These are phyloP conservation scores for Zaprionus lachaisei DNA, from an alignment of 1,140 invertebrate genomes.

Conservation along the genomic window DNA sequence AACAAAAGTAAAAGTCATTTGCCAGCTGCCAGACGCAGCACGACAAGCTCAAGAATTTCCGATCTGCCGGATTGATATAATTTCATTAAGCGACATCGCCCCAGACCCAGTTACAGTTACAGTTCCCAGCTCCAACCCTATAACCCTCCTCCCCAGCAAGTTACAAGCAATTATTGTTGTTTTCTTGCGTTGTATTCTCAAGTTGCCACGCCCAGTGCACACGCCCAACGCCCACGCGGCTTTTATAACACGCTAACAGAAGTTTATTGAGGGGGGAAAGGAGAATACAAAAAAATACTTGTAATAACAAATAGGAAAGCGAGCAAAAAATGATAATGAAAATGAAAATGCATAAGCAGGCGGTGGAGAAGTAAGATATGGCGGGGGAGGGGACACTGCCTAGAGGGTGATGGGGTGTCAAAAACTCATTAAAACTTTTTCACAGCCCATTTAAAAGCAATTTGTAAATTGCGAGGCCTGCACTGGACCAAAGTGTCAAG, in stretches of 20 bases:
- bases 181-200: slow-evolving; percentile 23
- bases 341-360: slow-evolving; percentile 76
- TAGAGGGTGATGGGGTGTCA: slow-evolving; percentile 41
- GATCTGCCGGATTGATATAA: slow-evolving; percentile 76
- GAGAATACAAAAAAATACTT: slow-evolving; percentile 47
- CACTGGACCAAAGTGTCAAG: slow-evolving; percentile 39
- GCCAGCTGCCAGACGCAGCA: slow-evolving; percentile 62
- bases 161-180: slow-evolving; percentile 51
- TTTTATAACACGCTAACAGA: slow-evolving; percentile 14
- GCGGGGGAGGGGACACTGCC: slow-evolving; percentile 24
- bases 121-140: slow-evolving; percentile 6
- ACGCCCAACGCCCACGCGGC: slow-evolving; percentile 25
- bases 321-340: slow-evolving; percentile 70
- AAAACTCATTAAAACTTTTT: slow-evolving; percentile 84
- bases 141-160: neutral
- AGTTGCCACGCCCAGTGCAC: slow-evolving; percentile 45
- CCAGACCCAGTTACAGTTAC: neutral
- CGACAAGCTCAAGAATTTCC: slow-evolving; percentile 13
- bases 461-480: slow-evolving; percentile 78
- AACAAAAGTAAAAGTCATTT: slow-evolving; percentile 76
- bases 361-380: neutral
- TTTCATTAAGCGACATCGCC: slow-evolving; percentile 65
- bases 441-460: slow-evolving; percentile 83
- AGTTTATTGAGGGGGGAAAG: slow-evolving; percentile 1
- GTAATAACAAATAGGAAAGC: slow-evolving; percentile 70